phyloP scores from a whole-genome alignment of 2,888 invertebrate genomes.

The Plagodis dolabraria region DNA sequence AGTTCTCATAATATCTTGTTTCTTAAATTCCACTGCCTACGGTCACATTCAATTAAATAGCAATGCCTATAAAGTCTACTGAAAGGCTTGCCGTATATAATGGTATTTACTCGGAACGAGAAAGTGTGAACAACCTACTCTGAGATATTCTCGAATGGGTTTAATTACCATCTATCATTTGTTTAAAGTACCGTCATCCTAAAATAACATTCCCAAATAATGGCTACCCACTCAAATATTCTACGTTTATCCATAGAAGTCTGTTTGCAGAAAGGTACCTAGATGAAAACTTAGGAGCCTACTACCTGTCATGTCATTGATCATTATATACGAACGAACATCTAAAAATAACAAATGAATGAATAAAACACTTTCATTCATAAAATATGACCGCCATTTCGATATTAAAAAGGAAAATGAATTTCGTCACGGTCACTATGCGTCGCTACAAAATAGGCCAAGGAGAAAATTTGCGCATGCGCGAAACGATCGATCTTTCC shows the following conservation, averaged over 20 bases:
- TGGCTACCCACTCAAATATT: too few relatives aligned
- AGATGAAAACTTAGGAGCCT: neutral
- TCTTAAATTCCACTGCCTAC: too few relatives aligned
- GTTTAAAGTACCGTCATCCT: slow-evolving; percentile 10
- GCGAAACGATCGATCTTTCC: slow-evolving; percentile 71
- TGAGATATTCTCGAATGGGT: neutral
- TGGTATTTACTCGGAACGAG: neutral
- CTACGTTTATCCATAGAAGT: neutral
- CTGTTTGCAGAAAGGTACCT: neutral
- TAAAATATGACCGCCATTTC: slow-evolving; percentile 68
- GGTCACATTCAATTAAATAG: too few relatives aligned
- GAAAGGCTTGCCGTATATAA: too few relatives aligned
- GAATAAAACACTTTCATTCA: slow-evolving; percentile 71
- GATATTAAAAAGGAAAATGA: slow-evolving; percentile 57
- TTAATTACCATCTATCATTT: neutral
- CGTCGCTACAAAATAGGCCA: slow-evolving; percentile 66
- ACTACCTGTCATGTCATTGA: slow-evolving; percentile 18
- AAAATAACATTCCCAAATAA: slow-evolving; percentile 6
- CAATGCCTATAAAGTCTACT: too few relatives aligned
- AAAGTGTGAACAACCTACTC: neutral
- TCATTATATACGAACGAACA: slow-evolving; percentile 23
- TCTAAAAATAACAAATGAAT: slow-evolving; percentile 75
- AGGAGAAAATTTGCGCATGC: slow-evolving; percentile 75
- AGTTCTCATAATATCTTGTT: too few relatives aligned
- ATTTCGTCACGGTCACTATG: slow-evolving; percentile 60